These are phyloP conservation scores for Zalophus californianus DNA, from an alignment of 2,797 vertebrate species.

Conservation along the genomic window DNA sequence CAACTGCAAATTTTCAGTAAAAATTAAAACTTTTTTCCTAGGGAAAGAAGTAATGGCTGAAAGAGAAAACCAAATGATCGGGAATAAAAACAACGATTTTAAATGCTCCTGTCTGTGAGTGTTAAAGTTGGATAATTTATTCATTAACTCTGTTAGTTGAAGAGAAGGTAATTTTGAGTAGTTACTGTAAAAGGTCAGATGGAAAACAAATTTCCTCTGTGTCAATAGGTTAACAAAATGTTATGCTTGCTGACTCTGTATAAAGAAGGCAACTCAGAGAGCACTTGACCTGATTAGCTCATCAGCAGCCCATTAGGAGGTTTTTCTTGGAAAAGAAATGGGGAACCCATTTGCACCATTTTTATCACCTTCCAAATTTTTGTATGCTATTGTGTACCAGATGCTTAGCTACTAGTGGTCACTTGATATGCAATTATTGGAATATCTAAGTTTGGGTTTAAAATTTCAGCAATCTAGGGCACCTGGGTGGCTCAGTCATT, in stretches of 20 bases:
- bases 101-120: conserved; percentile 50
- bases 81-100: conserved; percentile 34
- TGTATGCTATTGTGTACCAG: conserved; percentile 21
- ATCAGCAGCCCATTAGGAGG: conserved; percentile 67
- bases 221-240: conserved; percentile 77
- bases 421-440: not conserved
- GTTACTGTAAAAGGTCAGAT: conserved; percentile 73
- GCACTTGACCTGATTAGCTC: conserved; percentile 69
- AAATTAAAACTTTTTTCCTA: conserved; percentile 47
- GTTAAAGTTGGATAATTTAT: conserved; percentile 66
- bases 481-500: no score
- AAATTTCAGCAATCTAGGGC: not conserved
- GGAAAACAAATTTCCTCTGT: conserved; percentile 73
- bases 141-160: conserved; percentile 67
- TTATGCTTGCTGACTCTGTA: conserved; percentile 72
- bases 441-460: conserved; percentile 15
- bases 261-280: conserved; percentile 59
- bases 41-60: conserved; percentile 26
- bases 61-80: conserved; percentile 62
- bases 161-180: conserved; percentile 69
- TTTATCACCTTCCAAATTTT: conserved; percentile 62
- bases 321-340: conserved; percentile 75
- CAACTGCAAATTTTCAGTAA: conserved; percentile 63
- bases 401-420: not conserved
- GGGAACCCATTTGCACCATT: conserved; percentile 59